Conservation (phyloP, 2,888 invertebrate genomes). For the Trichogramma evanescens region DNA sequence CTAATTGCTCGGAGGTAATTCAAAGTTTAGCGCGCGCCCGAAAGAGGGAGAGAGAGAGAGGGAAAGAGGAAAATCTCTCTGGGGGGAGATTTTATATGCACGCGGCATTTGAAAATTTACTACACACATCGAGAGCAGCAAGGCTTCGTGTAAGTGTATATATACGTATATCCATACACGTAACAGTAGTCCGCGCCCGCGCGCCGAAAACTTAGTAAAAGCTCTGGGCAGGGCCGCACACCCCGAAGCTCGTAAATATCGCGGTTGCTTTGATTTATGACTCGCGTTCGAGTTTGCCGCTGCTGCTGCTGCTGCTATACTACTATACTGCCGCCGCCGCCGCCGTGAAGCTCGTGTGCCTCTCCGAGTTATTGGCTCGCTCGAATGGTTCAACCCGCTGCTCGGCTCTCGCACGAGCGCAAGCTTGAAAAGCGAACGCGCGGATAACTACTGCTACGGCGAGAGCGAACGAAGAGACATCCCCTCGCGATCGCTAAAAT, state of each 20-base stretch:
- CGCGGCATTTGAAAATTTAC: background rate
- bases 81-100: background rate
- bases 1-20: background rate
- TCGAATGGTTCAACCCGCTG: slow-evolving; percentile 2
- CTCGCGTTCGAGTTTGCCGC: background rate
- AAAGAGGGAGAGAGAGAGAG: no score
- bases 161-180: no score
- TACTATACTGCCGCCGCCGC: no score
- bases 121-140: no score
- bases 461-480: no score
- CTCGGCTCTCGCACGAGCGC: background rate
- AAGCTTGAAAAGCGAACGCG: no score
- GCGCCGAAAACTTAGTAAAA: slow-evolving; percentile 10
- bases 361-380: slow-evolving; percentile 7
- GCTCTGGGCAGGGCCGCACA: background rate
- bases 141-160: no score
- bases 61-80: background rate
- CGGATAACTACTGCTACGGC: no score
- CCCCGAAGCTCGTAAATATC: slow-evolving; percentile 9
- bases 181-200: background rate
- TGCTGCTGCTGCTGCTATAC: no score
- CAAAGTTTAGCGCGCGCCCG: background rate
- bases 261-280: slow-evolving; percentile 16
- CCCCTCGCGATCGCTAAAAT: no score
- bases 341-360: background rate